Conservation (phyloP, 2,888 invertebrate species). For the Eupithecia dodoneata region DNA sequence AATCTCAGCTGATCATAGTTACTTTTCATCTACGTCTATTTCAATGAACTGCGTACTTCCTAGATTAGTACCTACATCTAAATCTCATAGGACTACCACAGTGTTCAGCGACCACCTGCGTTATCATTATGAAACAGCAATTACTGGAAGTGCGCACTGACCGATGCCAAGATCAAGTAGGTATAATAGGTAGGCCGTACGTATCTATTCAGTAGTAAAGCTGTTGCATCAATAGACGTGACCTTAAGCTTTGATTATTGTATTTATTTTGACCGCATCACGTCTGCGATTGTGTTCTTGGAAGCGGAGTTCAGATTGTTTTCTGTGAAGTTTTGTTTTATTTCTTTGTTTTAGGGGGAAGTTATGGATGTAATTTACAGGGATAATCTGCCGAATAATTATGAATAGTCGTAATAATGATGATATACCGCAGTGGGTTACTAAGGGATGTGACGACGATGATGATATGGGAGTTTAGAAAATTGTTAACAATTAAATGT, state of each 20-base stretch:
- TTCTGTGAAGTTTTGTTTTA: background rate
- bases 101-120: background rate
- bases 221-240: constrained; percentile 39
- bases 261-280: constrained; percentile 32
- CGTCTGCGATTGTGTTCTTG: constrained; percentile 16
- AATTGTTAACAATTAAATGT: background rate
- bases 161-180: constrained; percentile 36
- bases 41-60: background rate
- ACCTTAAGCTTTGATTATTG: constrained; percentile 33
- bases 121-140: constrained; percentile 13
- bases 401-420: background rate
- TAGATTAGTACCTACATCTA: background rate
- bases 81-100: background rate
- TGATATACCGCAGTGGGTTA: background rate
- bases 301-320: constrained; percentile 3
- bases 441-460: background rate
- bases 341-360: background rate
- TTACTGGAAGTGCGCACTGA: constrained; percentile 10
- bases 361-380: background rate
- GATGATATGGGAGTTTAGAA: background rate
- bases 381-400: background rate
- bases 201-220: constrained; percentile 14
- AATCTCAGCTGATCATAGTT: too few species aligned
- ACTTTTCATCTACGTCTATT: too few species aligned
- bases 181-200: background rate